These are phyloP conservation scores for Kryptolebias ocellatus DNA, from an alignment of 2,797 vertebrate genomes.

Conservation along the genomic window DNA sequence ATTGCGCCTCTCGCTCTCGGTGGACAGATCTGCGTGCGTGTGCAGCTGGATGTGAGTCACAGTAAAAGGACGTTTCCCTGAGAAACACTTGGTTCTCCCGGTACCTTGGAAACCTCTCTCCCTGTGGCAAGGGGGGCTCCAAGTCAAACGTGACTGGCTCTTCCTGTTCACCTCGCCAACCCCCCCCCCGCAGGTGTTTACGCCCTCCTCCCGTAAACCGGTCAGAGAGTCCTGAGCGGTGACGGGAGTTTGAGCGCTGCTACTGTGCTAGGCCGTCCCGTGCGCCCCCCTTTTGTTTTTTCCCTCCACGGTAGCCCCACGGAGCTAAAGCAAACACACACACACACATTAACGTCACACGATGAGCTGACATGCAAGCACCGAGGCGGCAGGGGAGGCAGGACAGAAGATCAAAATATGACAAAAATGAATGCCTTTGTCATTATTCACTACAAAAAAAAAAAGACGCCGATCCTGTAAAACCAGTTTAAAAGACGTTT, in stretches of 20 bases:
- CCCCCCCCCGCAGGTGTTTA: no score
- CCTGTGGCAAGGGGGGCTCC: neutral
- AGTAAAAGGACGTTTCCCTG: slow-evolving; percentile 76
- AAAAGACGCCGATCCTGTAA: slow-evolving; percentile 34
- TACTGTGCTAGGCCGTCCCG: slow-evolving; percentile 41
- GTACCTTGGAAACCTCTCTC: slow-evolving; percentile 58
- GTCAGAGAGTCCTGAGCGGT: no score
- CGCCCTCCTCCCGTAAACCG: no score
- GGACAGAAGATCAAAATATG: slow-evolving; percentile 9
- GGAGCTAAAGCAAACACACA: slow-evolving; percentile 26
- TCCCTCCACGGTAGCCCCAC: slow-evolving; percentile 54
- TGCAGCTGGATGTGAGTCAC: slow-evolving; percentile 19
- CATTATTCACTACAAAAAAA: slow-evolving; percentile 20
- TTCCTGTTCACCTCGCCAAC: no score
- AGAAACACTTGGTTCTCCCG: slow-evolving; percentile 68
- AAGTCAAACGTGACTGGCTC: no score
- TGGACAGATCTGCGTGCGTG: slow-evolving; percentile 56
- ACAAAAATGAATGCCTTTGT: slow-evolving; percentile 26
- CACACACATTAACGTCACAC: slow-evolving; percentile 36
- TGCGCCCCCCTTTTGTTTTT: slow-evolving; percentile 16
- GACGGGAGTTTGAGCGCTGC: no score
- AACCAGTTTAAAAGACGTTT: slow-evolving; percentile 34
- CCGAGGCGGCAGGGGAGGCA: slow-evolving; percentile 37
- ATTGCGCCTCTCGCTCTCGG: slow-evolving; percentile 37
- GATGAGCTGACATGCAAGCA: slow-evolving; percentile 63